Conservation (phyloP, 2,888 invertebrate genomes). For the Antitype chi region DNA sequence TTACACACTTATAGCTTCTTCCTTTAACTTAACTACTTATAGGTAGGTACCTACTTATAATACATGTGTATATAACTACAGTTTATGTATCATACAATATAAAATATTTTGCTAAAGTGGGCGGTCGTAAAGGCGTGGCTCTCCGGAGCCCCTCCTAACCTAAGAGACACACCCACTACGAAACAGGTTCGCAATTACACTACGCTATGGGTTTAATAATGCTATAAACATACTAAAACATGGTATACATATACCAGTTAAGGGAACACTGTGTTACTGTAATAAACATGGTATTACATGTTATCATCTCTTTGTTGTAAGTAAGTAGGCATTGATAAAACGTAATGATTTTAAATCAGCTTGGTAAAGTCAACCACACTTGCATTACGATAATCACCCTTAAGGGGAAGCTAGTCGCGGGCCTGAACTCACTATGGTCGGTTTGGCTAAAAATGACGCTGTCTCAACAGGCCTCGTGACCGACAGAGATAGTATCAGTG, state of each 20-base stretch:
- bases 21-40: constrained; percentile 31
- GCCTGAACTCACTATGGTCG: too few relatives aligned
- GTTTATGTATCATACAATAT: constrained; percentile 50
- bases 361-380: background rate
- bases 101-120: constrained; percentile 68
- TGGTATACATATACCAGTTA: constrained; percentile 8
- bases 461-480: too few relatives aligned
- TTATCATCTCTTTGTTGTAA: background rate
- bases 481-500: too few relatives aligned
- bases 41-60: constrained; percentile 11
- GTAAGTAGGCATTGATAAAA: background rate
- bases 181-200: constrained; percentile 81
- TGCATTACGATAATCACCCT: background rate
- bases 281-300: background rate
- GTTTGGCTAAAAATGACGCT: too few relatives aligned
- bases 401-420: too few relatives aligned
- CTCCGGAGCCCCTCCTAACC: constrained; percentile 78
- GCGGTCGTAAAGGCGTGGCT: constrained; percentile 81
- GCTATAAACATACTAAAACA: constrained; percentile 47
- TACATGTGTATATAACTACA: constrained; percentile 53
- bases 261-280: background rate
- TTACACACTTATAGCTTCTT: constrained; percentile 26
- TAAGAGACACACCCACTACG: constrained; percentile 70
- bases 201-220: constrained; percentile 60
- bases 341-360: background rate